These are phyloP conservation scores for Luperina testacea DNA, from an alignment of 2,888 invertebrate species.

Conservation along the genomic window DNA sequence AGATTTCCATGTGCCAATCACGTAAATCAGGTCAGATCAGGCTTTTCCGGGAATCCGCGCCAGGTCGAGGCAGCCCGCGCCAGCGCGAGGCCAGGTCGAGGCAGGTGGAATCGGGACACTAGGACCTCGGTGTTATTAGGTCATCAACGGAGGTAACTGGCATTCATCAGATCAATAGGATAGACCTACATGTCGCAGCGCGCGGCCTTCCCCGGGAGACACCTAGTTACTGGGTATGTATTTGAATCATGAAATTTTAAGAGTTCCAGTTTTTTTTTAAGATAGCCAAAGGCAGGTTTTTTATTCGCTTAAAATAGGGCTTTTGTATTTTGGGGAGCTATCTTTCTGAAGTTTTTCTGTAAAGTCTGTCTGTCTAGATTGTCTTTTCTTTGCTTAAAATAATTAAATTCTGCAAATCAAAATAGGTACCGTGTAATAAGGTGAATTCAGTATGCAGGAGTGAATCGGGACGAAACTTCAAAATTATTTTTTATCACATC, in stretches of 20 bases:
- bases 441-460: background rate
- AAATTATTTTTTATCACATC: too few relatives aligned
- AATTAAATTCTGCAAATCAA: background rate
- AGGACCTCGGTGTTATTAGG: slow-evolving; percentile 39
- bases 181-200: background rate
- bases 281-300: background rate
- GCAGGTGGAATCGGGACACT: slow-evolving; percentile 26
- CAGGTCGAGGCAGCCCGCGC: slow-evolving; percentile 32
- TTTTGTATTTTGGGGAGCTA: background rate
- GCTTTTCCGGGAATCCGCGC: slow-evolving; percentile 25
- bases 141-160: slow-evolving; percentile 8
- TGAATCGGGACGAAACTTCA: too few relatives aligned
- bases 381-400: background rate
- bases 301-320: background rate
- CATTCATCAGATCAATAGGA: slow-evolving; percentile 13
- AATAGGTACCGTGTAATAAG: background rate
- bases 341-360: background rate
- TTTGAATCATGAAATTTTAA: background rate
- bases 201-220: background rate
- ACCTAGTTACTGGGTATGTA: background rate
- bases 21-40: slow-evolving; percentile 45
- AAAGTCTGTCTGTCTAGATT: background rate
- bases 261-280: background rate
- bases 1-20: slow-evolving; percentile 5
- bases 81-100: slow-evolving; percentile 29